Conservation (phyloP, 2,888 invertebrate genomes). For the Tetrapedia diversipes region DNA sequence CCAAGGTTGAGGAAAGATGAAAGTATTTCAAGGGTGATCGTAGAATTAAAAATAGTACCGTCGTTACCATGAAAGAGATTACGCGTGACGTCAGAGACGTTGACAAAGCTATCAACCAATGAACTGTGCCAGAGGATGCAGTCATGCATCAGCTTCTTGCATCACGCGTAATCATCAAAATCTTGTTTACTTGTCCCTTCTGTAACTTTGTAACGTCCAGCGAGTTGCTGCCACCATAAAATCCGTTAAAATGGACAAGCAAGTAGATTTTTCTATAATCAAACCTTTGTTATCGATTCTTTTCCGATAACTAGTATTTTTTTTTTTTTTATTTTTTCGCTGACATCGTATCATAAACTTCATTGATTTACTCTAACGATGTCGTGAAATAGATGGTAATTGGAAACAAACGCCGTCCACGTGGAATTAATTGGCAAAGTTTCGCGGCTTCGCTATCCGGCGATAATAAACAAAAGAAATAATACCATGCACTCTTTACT, state of each 20-base stretch:
- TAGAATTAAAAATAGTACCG: conserved; percentile 66
- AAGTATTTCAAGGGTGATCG: conserved; percentile 51
- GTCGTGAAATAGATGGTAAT: conserved; percentile 1
- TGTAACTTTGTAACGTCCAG: not conserved
- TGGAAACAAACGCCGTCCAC: not conserved
- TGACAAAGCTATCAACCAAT: conserved; percentile 63
- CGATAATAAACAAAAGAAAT: not conserved
- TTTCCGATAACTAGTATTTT: no score
- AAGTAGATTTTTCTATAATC: no score
- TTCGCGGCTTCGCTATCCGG: not conserved
- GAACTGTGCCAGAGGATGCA: conserved; percentile 50
- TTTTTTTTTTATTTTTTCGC: not conserved
- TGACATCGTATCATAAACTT: not conserved
- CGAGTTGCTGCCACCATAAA: not conserved
- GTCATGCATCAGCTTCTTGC: conserved; percentile 57
- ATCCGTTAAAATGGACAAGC: no score
- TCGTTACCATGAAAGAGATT: conserved; percentile 55
- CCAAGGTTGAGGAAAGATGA: conserved; percentile 18
- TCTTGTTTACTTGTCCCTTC: conserved; percentile 36
- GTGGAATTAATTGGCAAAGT: conserved; percentile 20
- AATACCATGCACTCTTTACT: no score
- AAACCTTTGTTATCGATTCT: not conserved
- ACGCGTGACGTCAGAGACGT: conserved; percentile 65
- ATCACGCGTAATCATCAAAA: conserved; percentile 40
- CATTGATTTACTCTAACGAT: not conserved